These are phyloP conservation scores for Pyrochroa serraticornis DNA, from an alignment of 2,888 invertebrate genomes.

Conservation along the genomic window DNA sequence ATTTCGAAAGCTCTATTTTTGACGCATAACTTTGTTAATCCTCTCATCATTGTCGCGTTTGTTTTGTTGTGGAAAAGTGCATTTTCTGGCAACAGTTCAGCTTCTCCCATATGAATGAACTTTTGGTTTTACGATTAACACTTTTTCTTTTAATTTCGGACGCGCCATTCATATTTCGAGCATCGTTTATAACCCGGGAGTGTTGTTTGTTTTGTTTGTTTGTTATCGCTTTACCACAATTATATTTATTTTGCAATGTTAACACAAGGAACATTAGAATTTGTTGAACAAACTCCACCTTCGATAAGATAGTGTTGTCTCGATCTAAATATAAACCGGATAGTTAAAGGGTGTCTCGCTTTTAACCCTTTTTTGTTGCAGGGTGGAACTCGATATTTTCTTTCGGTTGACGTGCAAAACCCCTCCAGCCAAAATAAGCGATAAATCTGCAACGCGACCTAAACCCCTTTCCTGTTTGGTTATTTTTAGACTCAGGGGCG, in stretches of 20 bases:
- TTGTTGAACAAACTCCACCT: no score
- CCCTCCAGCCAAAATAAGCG: conserved; percentile 31
- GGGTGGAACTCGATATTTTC: background rate
- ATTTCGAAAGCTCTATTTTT: conserved; percentile 36
- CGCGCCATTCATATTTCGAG: conserved; percentile 16
- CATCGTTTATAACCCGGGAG: background rate
- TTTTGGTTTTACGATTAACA: conserved; percentile 33
- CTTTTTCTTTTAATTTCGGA: conserved; percentile 8
- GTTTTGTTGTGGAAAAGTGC: conserved; percentile 31
- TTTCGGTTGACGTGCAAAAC: conserved; percentile 16
- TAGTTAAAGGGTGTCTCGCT: no score
- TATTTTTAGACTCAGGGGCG: conserved; percentile 16
- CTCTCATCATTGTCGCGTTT: conserved; percentile 42
- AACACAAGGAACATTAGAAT: no score
- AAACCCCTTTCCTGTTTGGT: conserved; percentile 38
- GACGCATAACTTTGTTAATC: conserved; percentile 40
- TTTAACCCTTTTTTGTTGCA: background rate
- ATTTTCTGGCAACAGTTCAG: conserved; percentile 47
- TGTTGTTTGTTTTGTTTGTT: no score
- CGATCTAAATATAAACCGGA: no score
- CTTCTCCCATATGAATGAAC: conserved; percentile 48
- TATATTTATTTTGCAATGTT: no score
- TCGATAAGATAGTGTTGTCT: no score
- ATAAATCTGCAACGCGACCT: conserved; percentile 42
- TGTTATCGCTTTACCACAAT: no score